Percentiles rank a stretch among this genome's conserved stretches.
phyloP scores from a whole-genome alignment of 2,888 invertebrate species.

The Meghimatium bilineatum region DNA sequence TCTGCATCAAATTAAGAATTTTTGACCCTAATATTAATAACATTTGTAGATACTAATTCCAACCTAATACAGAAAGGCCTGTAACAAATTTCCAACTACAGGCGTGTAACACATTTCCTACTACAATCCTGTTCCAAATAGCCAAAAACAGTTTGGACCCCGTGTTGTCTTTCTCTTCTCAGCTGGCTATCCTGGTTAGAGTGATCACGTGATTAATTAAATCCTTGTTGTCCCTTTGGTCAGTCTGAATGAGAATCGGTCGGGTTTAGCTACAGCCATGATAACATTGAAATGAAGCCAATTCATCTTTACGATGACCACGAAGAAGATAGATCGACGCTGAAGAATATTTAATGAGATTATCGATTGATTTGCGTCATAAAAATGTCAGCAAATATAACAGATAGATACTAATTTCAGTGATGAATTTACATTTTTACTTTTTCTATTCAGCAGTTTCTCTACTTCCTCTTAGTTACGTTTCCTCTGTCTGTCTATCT shows the following conservation, averaged over 20 bases:
- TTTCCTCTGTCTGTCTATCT: background rate
- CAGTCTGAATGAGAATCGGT: background rate
- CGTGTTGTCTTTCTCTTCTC: background rate
- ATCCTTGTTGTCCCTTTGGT: background rate
- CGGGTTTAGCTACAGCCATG: background rate
- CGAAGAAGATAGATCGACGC: background rate
- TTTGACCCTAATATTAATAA: background rate
- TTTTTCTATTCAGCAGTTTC: too few relatives aligned
- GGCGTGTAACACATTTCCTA: too few relatives aligned
- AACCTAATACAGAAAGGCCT: background rate
- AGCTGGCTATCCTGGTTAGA: background rate
- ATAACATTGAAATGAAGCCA: background rate
- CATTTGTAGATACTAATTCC: slow-evolving; percentile 7
- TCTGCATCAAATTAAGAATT: background rate
- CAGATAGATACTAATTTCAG: background rate
- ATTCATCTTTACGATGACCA: background rate
- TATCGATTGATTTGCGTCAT: background rate
- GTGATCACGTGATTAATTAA: background rate
- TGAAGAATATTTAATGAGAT: background rate
- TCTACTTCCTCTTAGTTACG: too few relatives aligned
- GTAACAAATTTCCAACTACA: background rate
- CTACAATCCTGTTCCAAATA: too few relatives aligned
- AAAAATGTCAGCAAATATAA: background rate
- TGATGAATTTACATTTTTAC: too few relatives aligned
- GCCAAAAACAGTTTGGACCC: too few relatives aligned